Percentiles rank a stretch among this genome's conserved stretches.
phyloP scores from a whole-genome alignment of 2,888 invertebrate species.

The Agrochola circellaris region DNA sequence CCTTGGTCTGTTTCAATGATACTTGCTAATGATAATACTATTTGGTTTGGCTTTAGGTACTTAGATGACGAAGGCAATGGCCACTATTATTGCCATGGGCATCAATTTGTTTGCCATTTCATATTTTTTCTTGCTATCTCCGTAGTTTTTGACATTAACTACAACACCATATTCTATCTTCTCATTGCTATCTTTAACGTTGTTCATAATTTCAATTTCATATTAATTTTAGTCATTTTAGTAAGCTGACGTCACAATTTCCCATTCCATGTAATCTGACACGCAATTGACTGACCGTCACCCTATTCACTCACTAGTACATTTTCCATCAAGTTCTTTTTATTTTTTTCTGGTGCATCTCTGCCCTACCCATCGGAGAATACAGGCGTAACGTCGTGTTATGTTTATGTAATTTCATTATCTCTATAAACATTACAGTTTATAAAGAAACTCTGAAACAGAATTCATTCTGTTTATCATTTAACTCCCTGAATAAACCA shows the following conservation, averaged over 20 bases:
- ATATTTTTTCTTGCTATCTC: neutral
- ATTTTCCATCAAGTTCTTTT: too few species aligned
- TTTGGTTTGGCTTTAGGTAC: neutral
- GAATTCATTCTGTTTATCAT: neutral
- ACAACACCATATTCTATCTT: neutral
- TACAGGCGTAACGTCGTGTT: too few species aligned
- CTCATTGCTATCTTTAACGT: neutral
- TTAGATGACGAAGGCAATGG: too few species aligned
- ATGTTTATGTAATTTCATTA: neutral
- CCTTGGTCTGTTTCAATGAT: neutral
- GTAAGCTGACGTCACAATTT: neutral
- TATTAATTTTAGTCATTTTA: neutral
- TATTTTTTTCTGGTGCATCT: too few species aligned
- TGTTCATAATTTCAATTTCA: neutral
- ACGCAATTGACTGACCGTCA: neutral
- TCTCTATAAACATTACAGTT: neutral
- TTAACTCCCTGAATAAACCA: slow-evolving; percentile 1
- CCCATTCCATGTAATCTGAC: slow-evolving; percentile 1
- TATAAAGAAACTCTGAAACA: neutral
- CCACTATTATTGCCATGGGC: neutral
- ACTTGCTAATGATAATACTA: neutral
- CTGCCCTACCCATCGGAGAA: too few species aligned
- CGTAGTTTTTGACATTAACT: neutral
- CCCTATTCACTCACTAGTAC: neutral
- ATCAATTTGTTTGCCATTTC: neutral